These are phyloP conservation scores for Percina caprodes DNA, from an alignment of 2,113 vertebrate species.

Conservation along the genomic window DNA sequence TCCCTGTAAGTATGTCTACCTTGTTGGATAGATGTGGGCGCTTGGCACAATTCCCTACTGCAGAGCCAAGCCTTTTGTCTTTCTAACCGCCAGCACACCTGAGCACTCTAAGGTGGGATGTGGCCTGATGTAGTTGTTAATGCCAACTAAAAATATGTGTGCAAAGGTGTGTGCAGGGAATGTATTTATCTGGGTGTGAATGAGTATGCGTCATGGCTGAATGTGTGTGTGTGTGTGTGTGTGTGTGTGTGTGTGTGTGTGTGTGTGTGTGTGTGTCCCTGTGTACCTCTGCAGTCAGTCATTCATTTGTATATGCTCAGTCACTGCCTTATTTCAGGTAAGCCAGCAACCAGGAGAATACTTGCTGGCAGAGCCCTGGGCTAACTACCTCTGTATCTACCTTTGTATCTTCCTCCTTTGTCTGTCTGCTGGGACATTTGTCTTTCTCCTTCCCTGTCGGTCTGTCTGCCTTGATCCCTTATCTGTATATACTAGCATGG, in stretches of 20 bases:
- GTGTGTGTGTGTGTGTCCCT: neutral
- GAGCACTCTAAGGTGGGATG: slow-evolving; percentile 51
- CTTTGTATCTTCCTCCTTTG: slow-evolving; percentile 51
- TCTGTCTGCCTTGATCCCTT: slow-evolving; percentile 52
- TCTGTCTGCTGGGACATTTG: slow-evolving; percentile 40
- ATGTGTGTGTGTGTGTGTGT: neutral
- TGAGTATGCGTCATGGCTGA: neutral
- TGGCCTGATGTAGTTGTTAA: slow-evolving; percentile 55
- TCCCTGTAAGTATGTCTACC: slow-evolving; percentile 33
- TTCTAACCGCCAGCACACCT: slow-evolving; percentile 61
- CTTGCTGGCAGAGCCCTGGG: slow-evolving; percentile 59
- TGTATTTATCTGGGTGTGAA: slow-evolving; percentile 11
- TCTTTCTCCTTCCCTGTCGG: slow-evolving; percentile 47
- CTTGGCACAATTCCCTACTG: slow-evolving; percentile 51
- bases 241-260: neutral
- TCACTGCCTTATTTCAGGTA: slow-evolving; percentile 54
- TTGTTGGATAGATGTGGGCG: slow-evolving; percentile 31
- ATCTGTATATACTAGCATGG: slow-evolving; percentile 44
- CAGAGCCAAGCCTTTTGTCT: slow-evolving; percentile 45
- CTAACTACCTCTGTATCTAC: slow-evolving; percentile 55
- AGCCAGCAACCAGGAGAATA: slow-evolving; percentile 57
- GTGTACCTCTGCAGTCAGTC: slow-evolving; percentile 46
- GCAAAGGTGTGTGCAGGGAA: slow-evolving; percentile 9
- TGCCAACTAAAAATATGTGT: slow-evolving; percentile 44
- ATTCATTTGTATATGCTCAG: slow-evolving; percentile 61